Evolutionary conservation across 1,140 invertebrate species (phyloP), one percentile per base, ranked within the genome.

Genomic region (Lasioglossum baleicum): DNA sequence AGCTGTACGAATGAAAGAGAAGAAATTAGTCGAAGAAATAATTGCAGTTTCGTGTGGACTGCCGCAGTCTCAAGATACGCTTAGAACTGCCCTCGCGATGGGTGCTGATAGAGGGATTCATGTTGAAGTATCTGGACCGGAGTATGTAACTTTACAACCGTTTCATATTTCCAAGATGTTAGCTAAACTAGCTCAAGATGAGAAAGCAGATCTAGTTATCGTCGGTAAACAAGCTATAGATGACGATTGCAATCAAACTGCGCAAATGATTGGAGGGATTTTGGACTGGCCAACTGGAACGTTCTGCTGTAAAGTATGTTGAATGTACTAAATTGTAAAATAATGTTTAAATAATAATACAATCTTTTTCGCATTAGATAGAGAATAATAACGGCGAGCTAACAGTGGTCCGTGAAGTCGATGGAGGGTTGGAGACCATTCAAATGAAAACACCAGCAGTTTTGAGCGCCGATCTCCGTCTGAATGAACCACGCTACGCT

Each of bases 401-500:
- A 61, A 97, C 95, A 51, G 95, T 99, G n/a, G 97, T 95, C 0
- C 95, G 99, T 80, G 99, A 99, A 94, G 95, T 99, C 75, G 99
- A 99, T 93, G 99, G 99, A 66, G 99, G 99, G n/a, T 92, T 99
- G 63, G 98, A 99, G 93, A 96, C 96, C 0, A 95, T 99, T 53
- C 97, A 97, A 92, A 95, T 97, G 22, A 99, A 99, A 91, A 90
- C 97, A 26, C 99, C 99, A 22, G 97, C 98, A 20, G 98, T 99
- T 0, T 90, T 99, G 17, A 99, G 98, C 87, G 97, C 98, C 13
- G 99, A 99, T 94, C 94, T 99, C 75, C 95, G 99, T 58, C 92
- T 99, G 48, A 99, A 99, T 92, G 98, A 99, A 91, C 99, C 99
- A 42, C 95, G 99, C 85, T 99, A 99, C 94, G 99, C 99, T 13